Base-by-base conservation (phyloP, 2,113 vertebrate genomes). In the Neolamprologus tretocephalus region DNA sequence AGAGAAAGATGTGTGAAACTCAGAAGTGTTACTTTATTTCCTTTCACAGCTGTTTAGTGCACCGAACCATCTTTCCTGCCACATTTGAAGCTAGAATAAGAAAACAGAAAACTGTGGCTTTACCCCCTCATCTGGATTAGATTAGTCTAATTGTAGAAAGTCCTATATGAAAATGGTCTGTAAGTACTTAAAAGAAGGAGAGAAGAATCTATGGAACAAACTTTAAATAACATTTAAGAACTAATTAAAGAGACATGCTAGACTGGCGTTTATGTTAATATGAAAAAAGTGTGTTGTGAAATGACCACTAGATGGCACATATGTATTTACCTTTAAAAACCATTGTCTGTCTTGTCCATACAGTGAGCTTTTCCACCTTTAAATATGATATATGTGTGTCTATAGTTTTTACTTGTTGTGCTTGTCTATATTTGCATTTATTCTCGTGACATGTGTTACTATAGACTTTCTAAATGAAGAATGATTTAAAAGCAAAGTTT, bases 241-340 rank as follows among this genome's bases (percentile, higher is more conserved):
- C 16, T 58, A 17, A n/a, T 85, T 40, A 37, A 68, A 80, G 14
- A 57, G 6, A 17, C 23, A 19, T 5, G 68, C 68, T 26, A 75
- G 21, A 28, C 23, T 75, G 42, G 9, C 42, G 6, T 75, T 78
- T 49, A 31, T 12, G 73, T 49, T 12, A 19, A 28, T 78, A 12
- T 49, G 26, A 51, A 53, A 80, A 86, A 53, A 80, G 31, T 51
- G 9, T 23, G 14, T 11, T 31, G 9, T 16, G n/a, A 57, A 35
- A 61, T 84, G 26, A 82, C 93, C 95, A 92, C 87, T 93, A 95
- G 94, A 87, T 93, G 94, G 89, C 94, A 84, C 23, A 11, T 45
- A 7, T 91, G 83, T 73, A 66, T 78, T 51, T 35, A 53, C 8
- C n/a, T 73, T 78, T n/a, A 40, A 17, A 7, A 28, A 7, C 1